Evolutionary conservation across 2,797 vertebrate species (phyloP).

Genomic region (Glossophaga mutica): DNA sequence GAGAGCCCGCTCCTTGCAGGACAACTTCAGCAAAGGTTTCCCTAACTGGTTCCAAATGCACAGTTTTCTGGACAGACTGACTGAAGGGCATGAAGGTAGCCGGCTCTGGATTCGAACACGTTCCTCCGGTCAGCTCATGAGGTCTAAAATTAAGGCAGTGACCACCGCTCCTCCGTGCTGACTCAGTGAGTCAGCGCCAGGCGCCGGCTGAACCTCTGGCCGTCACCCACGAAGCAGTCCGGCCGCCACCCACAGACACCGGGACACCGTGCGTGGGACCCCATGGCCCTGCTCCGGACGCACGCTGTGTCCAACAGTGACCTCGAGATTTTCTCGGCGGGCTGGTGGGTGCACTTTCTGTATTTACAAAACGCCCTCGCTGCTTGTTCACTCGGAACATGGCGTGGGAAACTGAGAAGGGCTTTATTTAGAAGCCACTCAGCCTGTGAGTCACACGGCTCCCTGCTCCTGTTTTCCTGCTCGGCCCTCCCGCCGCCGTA

Average conservation of each 20-base stretch:
- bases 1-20: neutral
- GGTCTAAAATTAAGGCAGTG: constrained; percentile 58
- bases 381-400: neutral
- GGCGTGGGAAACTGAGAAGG: constrained; percentile 67
- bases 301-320: neutral
- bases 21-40: neutral
- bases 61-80: neutral
- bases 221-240: neutral
- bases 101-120: neutral
- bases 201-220: neutral
- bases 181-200: constrained; percentile 4
- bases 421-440: constrained; percentile 69
- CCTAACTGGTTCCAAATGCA: neutral
- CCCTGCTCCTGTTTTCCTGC: constrained; percentile 34
- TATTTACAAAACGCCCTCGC: neutral
- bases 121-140: neutral
- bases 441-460: constrained; percentile 59
- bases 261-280: accelerated
- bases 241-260: accelerated
- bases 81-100: too few relatives aligned
- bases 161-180: neutral
- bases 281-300: accelerated
- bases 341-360: neutral
- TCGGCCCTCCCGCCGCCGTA: constrained; percentile 16
- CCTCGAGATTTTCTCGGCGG: neutral